Evolutionary conservation across 2,113 vertebrate genomes (phyloP).

Genomic region (Dasyornis broadbenti): DNA sequence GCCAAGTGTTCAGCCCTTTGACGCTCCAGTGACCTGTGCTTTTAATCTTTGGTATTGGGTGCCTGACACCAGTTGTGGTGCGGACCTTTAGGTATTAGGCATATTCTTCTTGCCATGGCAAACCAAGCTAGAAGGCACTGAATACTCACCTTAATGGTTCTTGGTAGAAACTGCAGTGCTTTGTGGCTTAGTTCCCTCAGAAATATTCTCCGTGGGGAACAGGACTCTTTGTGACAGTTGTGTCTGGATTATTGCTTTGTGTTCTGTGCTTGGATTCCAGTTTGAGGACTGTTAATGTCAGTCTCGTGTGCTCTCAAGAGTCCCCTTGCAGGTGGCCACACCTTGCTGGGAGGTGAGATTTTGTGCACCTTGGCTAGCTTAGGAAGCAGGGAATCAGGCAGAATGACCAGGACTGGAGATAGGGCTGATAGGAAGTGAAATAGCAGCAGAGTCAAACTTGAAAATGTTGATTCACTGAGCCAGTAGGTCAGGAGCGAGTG

Average conservation of each 20-base stretch:
- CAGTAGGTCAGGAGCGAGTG: accelerated
- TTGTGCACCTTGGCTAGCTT: background rate
- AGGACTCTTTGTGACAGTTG: background rate
- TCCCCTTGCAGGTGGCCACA: background rate
- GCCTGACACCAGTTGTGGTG: background rate
- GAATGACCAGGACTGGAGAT: background rate
- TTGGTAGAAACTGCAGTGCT: background rate
- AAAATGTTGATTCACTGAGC: background rate
- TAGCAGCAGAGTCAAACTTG: background rate
- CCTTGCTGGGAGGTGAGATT: background rate
- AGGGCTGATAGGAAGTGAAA: background rate
- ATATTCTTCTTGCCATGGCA: background rate
- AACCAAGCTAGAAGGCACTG: background rate
- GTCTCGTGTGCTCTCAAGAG: background rate
- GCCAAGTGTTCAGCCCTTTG: background rate
- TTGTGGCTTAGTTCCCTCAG: background rate
- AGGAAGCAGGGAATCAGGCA: background rate
- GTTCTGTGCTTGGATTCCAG: background rate
- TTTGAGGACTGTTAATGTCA: background rate
- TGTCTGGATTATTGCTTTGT: background rate
- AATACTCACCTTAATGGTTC: background rate
- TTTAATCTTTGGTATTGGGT: background rate
- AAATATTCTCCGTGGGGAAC: accelerated
- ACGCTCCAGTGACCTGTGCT: background rate
- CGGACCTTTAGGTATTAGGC: background rate